phyloP scores from a whole-genome alignment of 2,113 vertebrate genomes.

The Nycticebus coucang region DNA sequence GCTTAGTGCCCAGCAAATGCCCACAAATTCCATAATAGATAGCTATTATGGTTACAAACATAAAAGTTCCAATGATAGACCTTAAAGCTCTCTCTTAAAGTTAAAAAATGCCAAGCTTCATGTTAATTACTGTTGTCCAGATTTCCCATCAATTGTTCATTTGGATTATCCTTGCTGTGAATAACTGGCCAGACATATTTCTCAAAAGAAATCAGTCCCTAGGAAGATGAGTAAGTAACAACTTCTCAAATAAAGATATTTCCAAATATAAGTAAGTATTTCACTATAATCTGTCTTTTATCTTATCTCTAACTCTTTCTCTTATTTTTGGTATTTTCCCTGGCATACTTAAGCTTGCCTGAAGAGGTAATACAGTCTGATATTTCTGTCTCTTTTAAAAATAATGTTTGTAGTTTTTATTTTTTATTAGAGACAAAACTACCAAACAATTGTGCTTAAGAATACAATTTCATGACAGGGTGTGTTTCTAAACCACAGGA shows the following conservation, averaged over 20 bases:
- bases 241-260: conserved; percentile 17
- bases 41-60: not conserved
- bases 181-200: not conserved
- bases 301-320: not conserved
- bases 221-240: not conserved
- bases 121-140: not conserved
- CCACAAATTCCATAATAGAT: not conserved
- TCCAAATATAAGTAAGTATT: not conserved
- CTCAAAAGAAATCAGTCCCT: not conserved
- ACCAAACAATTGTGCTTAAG: not conserved
- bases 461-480: not conserved
- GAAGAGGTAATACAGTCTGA: not conserved
- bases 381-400: not conserved
- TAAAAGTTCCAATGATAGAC: not conserved
- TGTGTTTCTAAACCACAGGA: not conserved
- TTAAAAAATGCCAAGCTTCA: not conserved
- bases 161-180: not conserved
- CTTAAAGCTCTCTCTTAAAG: not conserved
- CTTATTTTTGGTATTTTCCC: not conserved
- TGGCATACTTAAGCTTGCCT: not conserved
- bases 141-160: not conserved
- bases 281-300: not conserved
- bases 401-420: not conserved
- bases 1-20: not conserved
- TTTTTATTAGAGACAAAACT: not conserved